These are phyloP conservation scores for Hycleus cichorii DNA, from an alignment of 1,140 invertebrate species.

Conservation along the genomic window DNA sequence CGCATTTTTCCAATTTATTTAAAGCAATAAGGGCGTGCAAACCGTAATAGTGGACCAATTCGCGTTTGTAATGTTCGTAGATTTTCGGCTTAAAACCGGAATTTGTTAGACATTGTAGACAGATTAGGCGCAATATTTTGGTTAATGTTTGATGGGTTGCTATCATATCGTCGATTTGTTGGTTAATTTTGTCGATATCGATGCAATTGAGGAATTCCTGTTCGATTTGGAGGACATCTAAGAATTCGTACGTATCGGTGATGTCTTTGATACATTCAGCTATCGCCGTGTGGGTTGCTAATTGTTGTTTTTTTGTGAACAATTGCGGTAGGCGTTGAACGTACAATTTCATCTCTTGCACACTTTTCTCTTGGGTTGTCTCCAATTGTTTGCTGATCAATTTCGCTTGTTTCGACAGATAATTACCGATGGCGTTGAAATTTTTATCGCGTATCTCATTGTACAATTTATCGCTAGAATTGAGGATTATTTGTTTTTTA, in stretches of 20 bases:
- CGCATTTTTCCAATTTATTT: constrained; percentile 81
- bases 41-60: constrained; percentile 82
- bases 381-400: constrained; percentile 79
- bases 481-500: constrained; percentile 78
- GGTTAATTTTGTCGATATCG: constrained; percentile 80
- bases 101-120: constrained; percentile 79
- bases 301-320: constrained; percentile 76
- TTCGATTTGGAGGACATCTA: constrained; percentile 51
- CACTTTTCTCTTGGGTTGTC: constrained; percentile 79
- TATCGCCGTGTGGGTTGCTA: constrained; percentile 63
- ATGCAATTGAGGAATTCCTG: constrained; percentile 89
- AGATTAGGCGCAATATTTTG: constrained; percentile 81
- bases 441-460: constrained; percentile 87
- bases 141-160: constrained; percentile 71
- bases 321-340: constrained; percentile 84
- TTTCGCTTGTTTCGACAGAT: constrained; percentile 81
- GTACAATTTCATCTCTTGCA: constrained; percentile 91
- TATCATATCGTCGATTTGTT: constrained; percentile 88
- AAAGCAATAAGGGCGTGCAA: constrained; percentile 77
- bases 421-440: constrained; percentile 79
- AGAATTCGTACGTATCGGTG: constrained; percentile 37
- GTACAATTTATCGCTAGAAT: constrained; percentile 86
- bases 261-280: constrained; percentile 57
- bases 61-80: constrained; percentile 86
- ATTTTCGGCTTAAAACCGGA: constrained; percentile 86